These are phyloP conservation scores for Lordiphosa collinella DNA, from an alignment of 1,140 invertebrate genomes.

Conservation along the genomic window DNA sequence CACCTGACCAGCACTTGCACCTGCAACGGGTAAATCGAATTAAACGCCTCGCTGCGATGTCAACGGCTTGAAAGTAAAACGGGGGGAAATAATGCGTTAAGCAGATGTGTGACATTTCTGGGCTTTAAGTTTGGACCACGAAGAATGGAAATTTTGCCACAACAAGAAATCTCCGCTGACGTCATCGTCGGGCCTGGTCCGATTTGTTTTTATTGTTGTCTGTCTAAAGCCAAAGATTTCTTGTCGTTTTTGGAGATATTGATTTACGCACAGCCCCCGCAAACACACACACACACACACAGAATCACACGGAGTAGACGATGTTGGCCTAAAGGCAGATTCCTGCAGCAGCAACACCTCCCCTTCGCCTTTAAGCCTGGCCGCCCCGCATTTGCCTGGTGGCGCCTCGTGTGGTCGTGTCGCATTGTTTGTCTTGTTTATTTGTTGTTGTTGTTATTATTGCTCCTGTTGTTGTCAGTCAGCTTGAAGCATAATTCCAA, in stretches of 20 bases:
- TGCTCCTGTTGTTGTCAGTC: constrained; percentile 41
- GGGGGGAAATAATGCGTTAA: not conserved
- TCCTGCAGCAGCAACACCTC: not conserved
- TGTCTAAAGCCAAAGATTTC: too few species aligned
- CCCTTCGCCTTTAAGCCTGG: not conserved
- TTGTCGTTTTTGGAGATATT: not conserved
- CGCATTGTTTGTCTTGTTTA: constrained; percentile 59
- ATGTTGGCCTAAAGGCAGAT: too few species aligned
- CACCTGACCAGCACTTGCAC: too few species aligned
- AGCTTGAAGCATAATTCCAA: constrained; percentile 31
- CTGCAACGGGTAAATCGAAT: constrained; percentile 43
- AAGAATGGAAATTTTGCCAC: too few species aligned
- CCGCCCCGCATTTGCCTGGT: constrained; percentile 2
- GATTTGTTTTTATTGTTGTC: too few species aligned
- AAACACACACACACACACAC: too few species aligned
- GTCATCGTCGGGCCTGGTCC: too few species aligned
- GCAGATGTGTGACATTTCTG: too few species aligned
- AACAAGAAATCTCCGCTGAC: too few species aligned
- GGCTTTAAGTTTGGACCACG: too few species aligned
- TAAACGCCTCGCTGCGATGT: constrained; percentile 41
- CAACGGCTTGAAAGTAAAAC: constrained; percentile 15
- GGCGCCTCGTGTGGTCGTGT: constrained; percentile 25
- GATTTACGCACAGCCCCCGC: too few species aligned
- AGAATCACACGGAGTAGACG: too few species aligned
- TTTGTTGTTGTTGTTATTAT: constrained; percentile 30